A percentile compares a stretch with the other conserved stretches of the same genome.
These are phyloP conservation scores for Chloroceryle inda DNA, from an alignment of 2,797 vertebrate species.

Conservation along the genomic window DNA sequence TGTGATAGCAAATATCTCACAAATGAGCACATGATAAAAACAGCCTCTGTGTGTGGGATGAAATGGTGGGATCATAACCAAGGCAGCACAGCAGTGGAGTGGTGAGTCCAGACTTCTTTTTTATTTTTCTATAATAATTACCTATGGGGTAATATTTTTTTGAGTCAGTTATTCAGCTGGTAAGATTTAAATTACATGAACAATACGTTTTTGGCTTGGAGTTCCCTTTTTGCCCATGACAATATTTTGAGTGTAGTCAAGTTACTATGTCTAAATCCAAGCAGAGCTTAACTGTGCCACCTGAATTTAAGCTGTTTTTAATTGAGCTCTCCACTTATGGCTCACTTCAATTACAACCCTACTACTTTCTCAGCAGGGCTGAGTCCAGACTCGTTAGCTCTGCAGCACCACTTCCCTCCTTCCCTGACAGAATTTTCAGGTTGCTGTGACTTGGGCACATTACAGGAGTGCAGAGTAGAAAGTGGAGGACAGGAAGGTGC, in stretches of 20 bases:
- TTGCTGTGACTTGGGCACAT: neutral
- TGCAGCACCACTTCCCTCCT: neutral
- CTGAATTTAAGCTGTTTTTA: neutral
- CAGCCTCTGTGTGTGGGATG: fast-evolving
- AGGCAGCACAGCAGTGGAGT: neutral
- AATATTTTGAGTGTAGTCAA: neutral
- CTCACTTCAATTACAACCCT: neutral
- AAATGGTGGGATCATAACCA: neutral
- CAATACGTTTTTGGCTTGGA: neutral
- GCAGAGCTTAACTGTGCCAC: neutral
- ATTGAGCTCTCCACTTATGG: neutral
- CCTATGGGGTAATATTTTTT: neutral
- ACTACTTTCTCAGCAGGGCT: neutral
- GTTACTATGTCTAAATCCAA: neutral
- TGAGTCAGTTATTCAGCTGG: neutral
- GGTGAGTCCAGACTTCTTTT: neutral
- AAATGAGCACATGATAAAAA: neutral
- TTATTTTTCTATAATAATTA: neutral
- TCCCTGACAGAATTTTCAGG: neutral
- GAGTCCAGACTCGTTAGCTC: neutral
- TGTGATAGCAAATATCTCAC: neutral
- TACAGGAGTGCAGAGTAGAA: neutral
- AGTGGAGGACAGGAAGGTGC: neutral
- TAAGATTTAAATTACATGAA: neutral
- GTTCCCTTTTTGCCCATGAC: neutral